Base-by-base conservation (phyloP, 2,797 vertebrate genomes). In the Heliangelus exortis region DNA sequence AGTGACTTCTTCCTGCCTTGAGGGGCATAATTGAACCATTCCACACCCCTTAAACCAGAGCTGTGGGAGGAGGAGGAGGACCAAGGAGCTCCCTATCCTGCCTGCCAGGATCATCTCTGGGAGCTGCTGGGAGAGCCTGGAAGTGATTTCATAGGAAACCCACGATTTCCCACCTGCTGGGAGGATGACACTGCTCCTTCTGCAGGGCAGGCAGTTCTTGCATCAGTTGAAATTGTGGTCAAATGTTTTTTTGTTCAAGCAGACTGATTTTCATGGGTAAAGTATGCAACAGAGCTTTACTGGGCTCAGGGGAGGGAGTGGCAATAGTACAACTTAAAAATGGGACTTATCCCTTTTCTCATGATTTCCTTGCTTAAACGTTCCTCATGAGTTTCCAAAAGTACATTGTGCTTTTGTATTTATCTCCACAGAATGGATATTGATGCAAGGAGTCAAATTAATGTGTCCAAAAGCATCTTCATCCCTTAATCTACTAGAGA, bases 1-100 rank as follows among this genome's bases (percentile, higher is more conserved):
- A 96, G 89, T 59, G 86, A 92, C 93, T 95, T 95, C 80, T 95
- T 96, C 88, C 94, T 96, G 81, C 93, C 92, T 90, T 74, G 88
- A 94, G 94, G 95, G 92, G 81, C 53, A 23, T 87, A 90, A 95
- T 96, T 94, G 95, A 94, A 57, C 77, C 33, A 10, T 91, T 94
- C 92, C 92, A 91, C 92, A 91, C 78, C 90, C 89, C 87, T 94
- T 84, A 79, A 87, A 89, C 15, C 19, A 25, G 90, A 31, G 63
- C 1, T 66, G 84, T 92, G 90, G 90, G 78, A 92, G 75, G 84
- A 36, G 75, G 84, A 36, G 34, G 34, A 93, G 63, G 48, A 48
- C 63, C n/a, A 0, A 62, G 73, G 73, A 91, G 36, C 58, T 90
- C 63, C 58, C 48, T 73, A 22, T 28, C 71, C 84, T 89, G 53